Evolutionary conservation across 2,888 invertebrate species (phyloP).

Genomic region (Agonopterix heracliana): DNA sequence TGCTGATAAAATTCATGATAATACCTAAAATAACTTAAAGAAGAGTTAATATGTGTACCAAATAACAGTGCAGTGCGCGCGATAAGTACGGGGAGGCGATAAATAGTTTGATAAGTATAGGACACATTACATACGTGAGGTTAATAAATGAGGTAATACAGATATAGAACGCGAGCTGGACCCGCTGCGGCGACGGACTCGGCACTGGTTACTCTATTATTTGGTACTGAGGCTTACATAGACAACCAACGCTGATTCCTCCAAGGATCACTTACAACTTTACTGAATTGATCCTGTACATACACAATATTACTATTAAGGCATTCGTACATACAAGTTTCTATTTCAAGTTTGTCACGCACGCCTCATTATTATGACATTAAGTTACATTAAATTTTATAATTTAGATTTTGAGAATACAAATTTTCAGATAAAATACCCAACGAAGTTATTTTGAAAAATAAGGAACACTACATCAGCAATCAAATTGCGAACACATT

Average conservation of each 20-base stretch:
- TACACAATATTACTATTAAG: slow-evolving; percentile 58
- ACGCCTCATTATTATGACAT: slow-evolving; percentile 50
- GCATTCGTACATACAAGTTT: slow-evolving; percentile 57
- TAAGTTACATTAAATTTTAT: slow-evolving; percentile 36
- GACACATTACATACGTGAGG: slow-evolving; percentile 42
- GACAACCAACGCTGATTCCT: slow-evolving; percentile 24
- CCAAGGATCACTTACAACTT: slow-evolving; percentile 35
- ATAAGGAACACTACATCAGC: slow-evolving; percentile 74
- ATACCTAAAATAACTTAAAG: slow-evolving; percentile 64
- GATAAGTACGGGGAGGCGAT: slow-evolving; percentile 63
- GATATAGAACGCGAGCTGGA: slow-evolving; percentile 26
- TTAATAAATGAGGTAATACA: slow-evolving; percentile 67
- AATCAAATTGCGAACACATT: slow-evolving; percentile 76
- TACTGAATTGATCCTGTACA: slow-evolving; percentile 44
- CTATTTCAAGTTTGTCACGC: slow-evolving; percentile 45
- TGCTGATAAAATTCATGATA: slow-evolving; percentile 63
- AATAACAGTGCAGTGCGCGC: slow-evolving; percentile 69
- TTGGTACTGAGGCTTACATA: slow-evolving; percentile 53
- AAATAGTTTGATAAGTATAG: slow-evolving; percentile 49
- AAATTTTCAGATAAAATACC: slow-evolving; percentile 62
- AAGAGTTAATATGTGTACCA: slow-evolving; percentile 62
- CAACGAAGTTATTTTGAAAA: slow-evolving; percentile 56
- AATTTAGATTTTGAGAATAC: slow-evolving; percentile 39
- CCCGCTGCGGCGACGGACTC: slow-evolving; percentile 1
- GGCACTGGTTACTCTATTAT: slow-evolving; percentile 51